Evolutionary conservation across 2,113 vertebrate species (phyloP), one percentile per base, ranked within the genome.

Genomic region (Bucco capensis): DNA sequence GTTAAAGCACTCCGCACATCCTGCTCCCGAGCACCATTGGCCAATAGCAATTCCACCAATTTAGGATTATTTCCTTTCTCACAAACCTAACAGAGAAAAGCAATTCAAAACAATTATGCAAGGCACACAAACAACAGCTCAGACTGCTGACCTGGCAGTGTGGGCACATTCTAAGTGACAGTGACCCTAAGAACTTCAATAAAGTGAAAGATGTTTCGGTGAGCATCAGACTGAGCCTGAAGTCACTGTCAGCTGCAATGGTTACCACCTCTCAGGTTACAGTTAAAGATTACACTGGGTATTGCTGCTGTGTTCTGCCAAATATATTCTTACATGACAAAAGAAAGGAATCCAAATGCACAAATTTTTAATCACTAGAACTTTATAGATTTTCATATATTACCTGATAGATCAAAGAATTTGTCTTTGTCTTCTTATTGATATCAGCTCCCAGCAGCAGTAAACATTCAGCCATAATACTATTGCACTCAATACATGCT

Each of bases 321-420:
- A 72, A 58, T 30, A n/a, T 12, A 33, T 7, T 16, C 40, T 51
- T 38, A 53, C 14, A 40, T 14, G 21, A 58, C 73, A 90, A 61
- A 2, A 64, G 38, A 83, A 77, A 80, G 15, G 14, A 87, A 77
- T 10, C 3, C 40, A 31, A 58, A 92, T 49, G 19, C 28, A 71
- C 1, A 27, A 31, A 47, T 44, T 83, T 84, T 69, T 91, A 88
- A 78, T 23, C 23, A 72, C 56, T 38, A 51, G 35, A 92, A 82
- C 17, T 14, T 57, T 8, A 17, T 15, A 19, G 54, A 61, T 49
- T 40, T 77, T 23, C 28, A 70, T 31, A 14, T 58, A 85, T 81
- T 96, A 99, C 99, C 98, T 99, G 98, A 95, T 98, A 98, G 87
- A 99, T 98, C 75, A 99, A 98, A 71, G 99, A 98, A 13, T 98